Base-by-base conservation (phyloP, 2,113 vertebrate genomes). In the Corythornis cristatus region DNA sequence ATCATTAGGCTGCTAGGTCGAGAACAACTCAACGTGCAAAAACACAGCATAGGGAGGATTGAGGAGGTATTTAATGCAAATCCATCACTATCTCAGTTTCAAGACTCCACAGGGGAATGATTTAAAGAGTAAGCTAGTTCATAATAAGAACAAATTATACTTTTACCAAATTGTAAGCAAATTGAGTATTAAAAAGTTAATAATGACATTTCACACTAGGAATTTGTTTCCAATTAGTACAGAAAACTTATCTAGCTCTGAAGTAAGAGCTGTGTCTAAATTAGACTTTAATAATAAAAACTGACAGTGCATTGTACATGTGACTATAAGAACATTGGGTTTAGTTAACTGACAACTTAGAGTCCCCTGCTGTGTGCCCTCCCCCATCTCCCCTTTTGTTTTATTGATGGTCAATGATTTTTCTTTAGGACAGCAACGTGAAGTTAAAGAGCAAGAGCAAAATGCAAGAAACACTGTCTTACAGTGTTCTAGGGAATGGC, bases 201-300 rank as follows among this genome's bases (percentile, higher is more conserved):
- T 88, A 93, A 91, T 93, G 25, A 56, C 62, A 78, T 95, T 97
- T 92, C 84, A 88, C 48, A 83, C 56, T 91, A 56, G 75, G 70
- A 78, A 46, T 78, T 82, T 91, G 8, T 76, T 94, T 93, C 83
- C 46, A 89, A 37, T 87, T 51, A 91, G 87, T 62, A 66, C 29
- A 61, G 50, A 90, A 85, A 79, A 61, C 15, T 26, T 89, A 64
- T 46, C 25, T 10, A 76, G 67, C 42, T 82, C 53, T 85, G 9
- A 93, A 77, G 43, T 37, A 76, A 45, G 60, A 65, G 33, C 33
- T 37, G 51, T 66, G 37, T 12, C 81, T 70, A n/a, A 37, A 25
- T 82, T 75, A 65, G 6, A 68, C 15, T 8, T 76, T 56, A 72
- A 37, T 29, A 90, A 35, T 31, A 12, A 33, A 89, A 71, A 43